phyloP scores from a whole-genome alignment of 2,113 vertebrate genomes.

The Sorex fumeus region DNA sequence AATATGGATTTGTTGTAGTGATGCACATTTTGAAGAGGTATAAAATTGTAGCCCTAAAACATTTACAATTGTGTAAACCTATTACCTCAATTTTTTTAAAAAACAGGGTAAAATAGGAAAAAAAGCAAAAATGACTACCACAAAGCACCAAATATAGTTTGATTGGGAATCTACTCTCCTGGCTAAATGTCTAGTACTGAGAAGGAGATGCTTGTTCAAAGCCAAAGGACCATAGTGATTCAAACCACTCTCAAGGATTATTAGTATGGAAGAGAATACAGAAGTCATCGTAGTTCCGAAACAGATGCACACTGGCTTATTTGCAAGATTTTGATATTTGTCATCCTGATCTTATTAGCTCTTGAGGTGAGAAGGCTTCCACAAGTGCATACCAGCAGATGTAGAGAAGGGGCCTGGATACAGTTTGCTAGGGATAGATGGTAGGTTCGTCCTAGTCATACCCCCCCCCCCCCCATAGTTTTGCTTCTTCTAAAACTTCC shows the following conservation, averaged over 20 bases:
- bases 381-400: neutral
- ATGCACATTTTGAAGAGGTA: too few relatives aligned
- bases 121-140: too few relatives aligned
- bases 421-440: neutral
- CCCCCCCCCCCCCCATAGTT: neutral
- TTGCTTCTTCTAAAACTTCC: constrained; percentile 45
- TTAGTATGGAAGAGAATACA: neutral
- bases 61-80: too few relatives aligned
- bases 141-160: neutral
- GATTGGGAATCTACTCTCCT: neutral
- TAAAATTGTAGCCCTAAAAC: too few relatives aligned
- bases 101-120: too few relatives aligned
- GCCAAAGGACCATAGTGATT: neutral
- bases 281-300: neutral
- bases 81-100: too few relatives aligned
- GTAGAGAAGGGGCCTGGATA: neutral
- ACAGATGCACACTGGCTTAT: neutral
- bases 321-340: constrained; percentile 30
- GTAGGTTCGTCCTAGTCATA: neutral
- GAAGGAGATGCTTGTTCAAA: constrained; percentile 13
- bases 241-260: neutral
- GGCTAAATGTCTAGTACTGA: neutral
- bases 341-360: neutral
- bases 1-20: too few relatives aligned
- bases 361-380: constrained; percentile 8